Evolutionary conservation across 2,797 vertebrate species (phyloP).

Genomic region (Etheostoma nigrum): DNA sequence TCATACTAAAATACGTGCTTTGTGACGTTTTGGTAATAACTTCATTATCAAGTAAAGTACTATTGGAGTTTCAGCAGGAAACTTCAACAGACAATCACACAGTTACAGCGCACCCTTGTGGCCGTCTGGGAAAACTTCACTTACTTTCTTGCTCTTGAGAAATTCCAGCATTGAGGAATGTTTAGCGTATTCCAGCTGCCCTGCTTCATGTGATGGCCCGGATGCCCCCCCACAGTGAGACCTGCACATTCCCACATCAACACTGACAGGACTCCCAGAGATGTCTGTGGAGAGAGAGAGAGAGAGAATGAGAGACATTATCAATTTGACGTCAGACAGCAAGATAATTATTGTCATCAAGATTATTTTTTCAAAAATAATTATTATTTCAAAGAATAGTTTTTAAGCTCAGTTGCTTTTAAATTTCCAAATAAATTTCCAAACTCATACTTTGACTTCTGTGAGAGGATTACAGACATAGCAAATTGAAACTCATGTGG

Average conservation of each 20-base stretch:
- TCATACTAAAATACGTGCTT: not conserved
- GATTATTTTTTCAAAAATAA: not conserved
- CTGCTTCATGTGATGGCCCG: slow-evolving; percentile 43
- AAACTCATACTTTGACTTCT: too few species aligned
- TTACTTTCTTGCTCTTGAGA: slow-evolving; percentile 86
- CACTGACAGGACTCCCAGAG: slow-evolving; percentile 84
- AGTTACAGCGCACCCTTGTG: slow-evolving; percentile 58
- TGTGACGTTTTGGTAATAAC: not conserved
- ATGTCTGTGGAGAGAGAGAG: slow-evolving; percentile 74
- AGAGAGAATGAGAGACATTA: not conserved
- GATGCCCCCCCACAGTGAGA: slow-evolving; percentile 78
- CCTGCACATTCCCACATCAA: slow-evolving; percentile 84
- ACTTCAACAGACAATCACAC: not conserved
- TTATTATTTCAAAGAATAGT: too few species aligned
- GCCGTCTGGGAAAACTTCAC: slow-evolving; percentile 4
- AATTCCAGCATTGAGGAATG: slow-evolving; percentile 85
- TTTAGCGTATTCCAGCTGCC: slow-evolving; percentile 76
- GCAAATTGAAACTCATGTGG: not conserved
- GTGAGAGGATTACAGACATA: not conserved
- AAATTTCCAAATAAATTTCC: not conserved
- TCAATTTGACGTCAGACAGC: not conserved
- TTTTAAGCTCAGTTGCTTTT: not conserved
- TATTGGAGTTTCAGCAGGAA: not conserved
- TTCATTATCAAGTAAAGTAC: not conserved
- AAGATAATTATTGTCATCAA: not conserved